Evolutionary conservation across 2,113 vertebrate genomes (phyloP).

Genomic region (human): GRCh38 chr1:229763501-229764000

Average conservation of each 20-base stretch:
- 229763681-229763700: background rate
- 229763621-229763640: background rate
- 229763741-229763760: background rate
- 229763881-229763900: background rate
- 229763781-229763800: background rate
- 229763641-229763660: background rate
- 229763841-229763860: background rate
- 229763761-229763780: background rate
- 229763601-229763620: background rate
- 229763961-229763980: background rate
- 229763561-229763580: background rate
- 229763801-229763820: background rate
- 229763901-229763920: background rate
- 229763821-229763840: background rate
- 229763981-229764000: background rate
- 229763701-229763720: background rate
- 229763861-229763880: background rate
- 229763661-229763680: background rate
- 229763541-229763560: background rate
- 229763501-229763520: background rate
- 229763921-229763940: background rate
- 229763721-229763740: background rate
- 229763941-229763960: background rate
- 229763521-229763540: background rate
- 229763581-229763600: background rate